A percentile compares a stretch with the other conserved stretches of the same genome.
phyloP scores from a whole-genome alignment of 2,113 vertebrate species.

The Eurystomus gularis region DNA sequence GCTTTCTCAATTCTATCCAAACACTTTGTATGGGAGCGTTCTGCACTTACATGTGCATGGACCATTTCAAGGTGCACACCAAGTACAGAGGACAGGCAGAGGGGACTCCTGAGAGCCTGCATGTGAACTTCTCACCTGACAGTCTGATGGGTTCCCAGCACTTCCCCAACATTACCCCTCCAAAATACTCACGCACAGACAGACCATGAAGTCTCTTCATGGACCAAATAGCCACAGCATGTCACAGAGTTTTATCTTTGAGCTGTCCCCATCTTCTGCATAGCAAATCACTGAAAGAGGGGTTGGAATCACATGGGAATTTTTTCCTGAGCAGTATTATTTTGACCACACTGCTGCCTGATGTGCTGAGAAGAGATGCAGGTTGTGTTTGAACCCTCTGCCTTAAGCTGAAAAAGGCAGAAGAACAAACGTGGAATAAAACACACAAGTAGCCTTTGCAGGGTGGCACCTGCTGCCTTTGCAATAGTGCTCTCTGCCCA shows the following conservation, averaged over 20 bases:
- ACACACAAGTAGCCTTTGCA: accelerated
- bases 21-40: neutral
- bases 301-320: accelerated
- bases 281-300: neutral
- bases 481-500: neutral
- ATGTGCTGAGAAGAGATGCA: neutral
- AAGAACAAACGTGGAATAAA: neutral
- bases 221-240: neutral
- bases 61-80: neutral
- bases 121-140: neutral
- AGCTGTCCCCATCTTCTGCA: neutral
- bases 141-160: neutral
- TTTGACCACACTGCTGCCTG: neutral
- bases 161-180: neutral
- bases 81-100: neutral
- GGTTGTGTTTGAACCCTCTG: neutral
- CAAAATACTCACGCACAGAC: neutral
- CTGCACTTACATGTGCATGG: neutral
- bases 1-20: neutral
- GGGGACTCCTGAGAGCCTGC: neutral
- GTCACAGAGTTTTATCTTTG: neutral
- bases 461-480: accelerated
- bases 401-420: neutral
- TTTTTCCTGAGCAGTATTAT: neutral
- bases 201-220: neutral